Evolutionary conservation across 2,888 invertebrate genomes (phyloP).

Genomic region (Aporophyla lueneburgensis): DNA sequence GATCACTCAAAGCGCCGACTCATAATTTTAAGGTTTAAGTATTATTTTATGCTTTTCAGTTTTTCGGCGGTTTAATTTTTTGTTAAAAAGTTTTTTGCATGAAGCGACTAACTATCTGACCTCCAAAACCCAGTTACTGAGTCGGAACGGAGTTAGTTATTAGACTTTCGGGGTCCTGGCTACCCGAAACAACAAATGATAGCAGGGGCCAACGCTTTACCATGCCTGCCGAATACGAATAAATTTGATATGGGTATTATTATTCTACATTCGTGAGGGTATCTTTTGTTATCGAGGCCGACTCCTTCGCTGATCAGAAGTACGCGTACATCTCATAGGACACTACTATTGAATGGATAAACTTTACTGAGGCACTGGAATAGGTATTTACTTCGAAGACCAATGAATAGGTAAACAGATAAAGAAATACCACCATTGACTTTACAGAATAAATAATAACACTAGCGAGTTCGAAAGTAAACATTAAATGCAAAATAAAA

Average conservation of each 20-base stretch:
- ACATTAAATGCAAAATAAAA: constrained; percentile 23
- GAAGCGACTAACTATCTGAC: too few species aligned
- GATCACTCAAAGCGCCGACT: too few species aligned
- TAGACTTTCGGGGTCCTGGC: too few species aligned
- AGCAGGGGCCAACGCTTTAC: neutral
- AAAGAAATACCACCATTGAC: neutral
- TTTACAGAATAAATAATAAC: constrained; percentile 37
- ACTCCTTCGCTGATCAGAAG: neutral
- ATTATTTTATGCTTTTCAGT: too few species aligned
- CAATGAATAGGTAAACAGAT: neutral
- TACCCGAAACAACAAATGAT: too few species aligned
- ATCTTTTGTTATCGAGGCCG: neutral
- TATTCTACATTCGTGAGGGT: neutral
- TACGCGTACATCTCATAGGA: neutral
- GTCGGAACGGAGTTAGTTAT: too few species aligned
- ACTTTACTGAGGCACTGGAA: constrained; percentile 46
- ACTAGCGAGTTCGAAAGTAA: constrained; percentile 8
- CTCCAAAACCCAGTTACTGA: too few species aligned
- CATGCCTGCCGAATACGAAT: neutral
- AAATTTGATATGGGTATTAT: neutral
- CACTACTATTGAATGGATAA: neutral
- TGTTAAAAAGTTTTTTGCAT: too few species aligned
- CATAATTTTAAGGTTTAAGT: too few species aligned
- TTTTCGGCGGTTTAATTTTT: too few species aligned
- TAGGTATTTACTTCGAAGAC: neutral